These are phyloP conservation scores for Trichogramma pretiosum DNA, from an alignment of 1,140 invertebrate species.

Conservation along the genomic window DNA sequence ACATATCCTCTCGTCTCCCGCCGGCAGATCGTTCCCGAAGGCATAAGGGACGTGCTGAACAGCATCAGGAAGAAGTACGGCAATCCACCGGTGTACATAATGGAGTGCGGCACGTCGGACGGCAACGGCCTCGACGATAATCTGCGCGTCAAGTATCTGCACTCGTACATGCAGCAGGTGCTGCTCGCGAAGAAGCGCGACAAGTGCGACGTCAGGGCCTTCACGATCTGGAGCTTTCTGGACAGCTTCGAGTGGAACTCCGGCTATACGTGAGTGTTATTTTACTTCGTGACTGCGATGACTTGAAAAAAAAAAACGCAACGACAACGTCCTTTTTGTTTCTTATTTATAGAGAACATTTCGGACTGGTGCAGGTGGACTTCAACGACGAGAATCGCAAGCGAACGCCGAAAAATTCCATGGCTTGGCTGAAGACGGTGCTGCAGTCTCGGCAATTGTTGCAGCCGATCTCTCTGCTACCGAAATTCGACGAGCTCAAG, in stretches of 20 bases:
- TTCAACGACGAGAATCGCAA: slow-evolving; percentile 56
- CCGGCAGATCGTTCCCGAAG: slow-evolving; percentile 50
- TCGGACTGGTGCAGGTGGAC: slow-evolving; percentile 69
- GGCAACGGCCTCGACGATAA: slow-evolving; percentile 19
- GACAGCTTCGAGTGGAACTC: slow-evolving; percentile 73
- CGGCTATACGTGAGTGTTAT: slow-evolving; percentile 53
- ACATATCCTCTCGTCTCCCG: no score
- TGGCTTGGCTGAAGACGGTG: slow-evolving; percentile 50
- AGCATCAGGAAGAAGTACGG: slow-evolving; percentile 62
- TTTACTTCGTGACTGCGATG: neutral
- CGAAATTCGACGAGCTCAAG: no score
- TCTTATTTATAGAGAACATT: slow-evolving; percentile 49
- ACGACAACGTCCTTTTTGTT: neutral
- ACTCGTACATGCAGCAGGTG: slow-evolving; percentile 56
- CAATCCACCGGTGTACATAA: slow-evolving; percentile 58
- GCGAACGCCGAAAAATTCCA: slow-evolving; percentile 62
- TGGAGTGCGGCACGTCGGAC: slow-evolving; percentile 59
- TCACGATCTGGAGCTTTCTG: slow-evolving; percentile 65
- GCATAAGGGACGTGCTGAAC: slow-evolving; percentile 56
- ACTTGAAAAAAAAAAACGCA: neutral
- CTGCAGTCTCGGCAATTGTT: slow-evolving; percentile 35
- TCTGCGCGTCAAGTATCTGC: slow-evolving; percentile 39
- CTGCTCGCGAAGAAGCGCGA: slow-evolving; percentile 57
- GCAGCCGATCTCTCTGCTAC: neutral
- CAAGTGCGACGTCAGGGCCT: slow-evolving; percentile 55